Percentiles rank a stretch among this genome's conserved stretches.
These are phyloP conservation scores for Oreochromis tanganicae DNA, from an alignment of 2,113 vertebrate genomes.

Conservation along the genomic window DNA sequence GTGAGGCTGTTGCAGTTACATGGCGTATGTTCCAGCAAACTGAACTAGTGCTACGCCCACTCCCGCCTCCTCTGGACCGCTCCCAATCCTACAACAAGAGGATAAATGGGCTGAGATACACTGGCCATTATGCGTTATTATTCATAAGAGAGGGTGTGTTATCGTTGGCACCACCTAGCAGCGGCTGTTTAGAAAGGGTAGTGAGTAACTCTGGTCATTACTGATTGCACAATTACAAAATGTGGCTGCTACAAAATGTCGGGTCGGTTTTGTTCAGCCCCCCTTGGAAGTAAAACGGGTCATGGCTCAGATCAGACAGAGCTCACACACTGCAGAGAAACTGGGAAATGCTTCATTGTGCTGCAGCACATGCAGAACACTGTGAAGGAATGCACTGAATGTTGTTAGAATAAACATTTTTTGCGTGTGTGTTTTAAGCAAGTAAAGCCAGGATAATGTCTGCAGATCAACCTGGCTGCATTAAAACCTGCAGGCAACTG, in stretches of 20 bases:
- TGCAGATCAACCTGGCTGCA: neutral
- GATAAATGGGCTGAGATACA: constrained; percentile 49
- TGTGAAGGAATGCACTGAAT: neutral
- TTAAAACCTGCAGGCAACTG: neutral
- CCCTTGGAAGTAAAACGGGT: neutral
- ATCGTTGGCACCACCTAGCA: constrained; percentile 39
- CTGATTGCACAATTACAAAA: constrained; percentile 53
- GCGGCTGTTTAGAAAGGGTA: constrained; percentile 25
- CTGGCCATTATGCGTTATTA: constrained; percentile 52
- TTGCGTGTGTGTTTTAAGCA: neutral
- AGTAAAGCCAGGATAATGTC: neutral
- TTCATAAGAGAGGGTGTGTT: constrained; percentile 55
- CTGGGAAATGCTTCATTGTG: neutral
- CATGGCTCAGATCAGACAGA: neutral
- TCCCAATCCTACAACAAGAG: constrained; percentile 37
- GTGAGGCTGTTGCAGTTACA: constrained; percentile 23
- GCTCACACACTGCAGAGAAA: neutral
- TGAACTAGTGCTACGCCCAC: constrained; percentile 16
- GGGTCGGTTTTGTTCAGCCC: neutral
- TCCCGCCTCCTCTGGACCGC: constrained; percentile 28
- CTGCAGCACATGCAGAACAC: neutral
- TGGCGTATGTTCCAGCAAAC: constrained; percentile 2
- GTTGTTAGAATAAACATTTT: neutral
- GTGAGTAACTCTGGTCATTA: constrained; percentile 27
- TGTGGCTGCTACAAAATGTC: neutral